phyloP scores from a whole-genome alignment of 2,888 invertebrate genomes.

The Steinernema scapterisci region DNA sequence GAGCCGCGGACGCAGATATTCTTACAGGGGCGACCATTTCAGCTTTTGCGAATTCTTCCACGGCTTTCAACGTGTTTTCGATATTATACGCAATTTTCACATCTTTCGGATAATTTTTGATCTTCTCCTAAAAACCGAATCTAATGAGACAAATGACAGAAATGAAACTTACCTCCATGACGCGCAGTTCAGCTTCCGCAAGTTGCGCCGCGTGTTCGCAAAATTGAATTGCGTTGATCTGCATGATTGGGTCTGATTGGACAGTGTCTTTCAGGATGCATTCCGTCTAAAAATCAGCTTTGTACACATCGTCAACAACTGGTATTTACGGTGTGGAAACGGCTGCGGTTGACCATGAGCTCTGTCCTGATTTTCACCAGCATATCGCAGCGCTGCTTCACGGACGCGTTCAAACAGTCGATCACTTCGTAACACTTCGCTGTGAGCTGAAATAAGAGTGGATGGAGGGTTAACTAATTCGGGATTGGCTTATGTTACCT shows the following conservation, averaged over 20 bases:
- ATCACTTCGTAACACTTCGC: neutral
- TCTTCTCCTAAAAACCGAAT: neutral
- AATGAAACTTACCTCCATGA: neutral
- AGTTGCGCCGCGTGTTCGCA: neutral
- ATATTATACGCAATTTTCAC: neutral
- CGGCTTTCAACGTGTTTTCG: neutral
- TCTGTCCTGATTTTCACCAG: neutral
- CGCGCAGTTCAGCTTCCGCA: conserved; percentile 2
- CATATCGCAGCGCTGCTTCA: neutral
- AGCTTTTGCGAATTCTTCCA: conserved; percentile 11
- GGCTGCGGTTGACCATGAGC: neutral
- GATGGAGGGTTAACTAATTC: no score
- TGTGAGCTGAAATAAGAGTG: neutral
- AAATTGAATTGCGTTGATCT: conserved; percentile 16
- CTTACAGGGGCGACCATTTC: neutral
- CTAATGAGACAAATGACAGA: no score
- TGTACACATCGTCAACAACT: neutral
- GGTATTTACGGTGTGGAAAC: neutral
- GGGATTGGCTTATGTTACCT: neutral
- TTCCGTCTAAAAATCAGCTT: neutral
- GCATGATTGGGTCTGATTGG: neutral
- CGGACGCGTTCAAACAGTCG: neutral
- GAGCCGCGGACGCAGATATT: neutral
- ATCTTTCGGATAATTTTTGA: neutral
- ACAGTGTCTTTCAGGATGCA: neutral